Evolutionary conservation across 92 coral and sea anemone genomes (phyloP).

Genomic region (Porites divaricata): DNA sequence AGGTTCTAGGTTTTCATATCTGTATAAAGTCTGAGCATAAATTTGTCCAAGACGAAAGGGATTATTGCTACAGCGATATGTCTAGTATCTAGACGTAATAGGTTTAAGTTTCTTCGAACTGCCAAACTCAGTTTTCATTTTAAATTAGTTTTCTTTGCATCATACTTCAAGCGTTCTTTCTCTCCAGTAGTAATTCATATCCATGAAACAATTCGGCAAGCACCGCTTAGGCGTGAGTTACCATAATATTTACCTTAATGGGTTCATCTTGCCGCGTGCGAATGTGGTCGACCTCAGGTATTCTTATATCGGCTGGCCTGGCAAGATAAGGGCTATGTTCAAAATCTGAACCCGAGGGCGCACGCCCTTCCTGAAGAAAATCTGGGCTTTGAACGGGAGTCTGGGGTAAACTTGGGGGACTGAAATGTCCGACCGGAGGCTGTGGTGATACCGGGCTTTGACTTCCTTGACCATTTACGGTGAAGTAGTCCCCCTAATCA

Average conservation of each 20-base stretch:
- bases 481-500: conserved; percentile 19
- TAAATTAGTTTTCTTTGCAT: too few relatives aligned
- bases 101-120: too few relatives aligned
- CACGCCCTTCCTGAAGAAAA: conserved; percentile 22
- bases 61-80: too few relatives aligned
- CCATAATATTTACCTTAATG: conserved; percentile 32
- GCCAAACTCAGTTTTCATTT: too few relatives aligned
- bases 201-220: neutral
- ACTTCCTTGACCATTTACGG: conserved; percentile 21
- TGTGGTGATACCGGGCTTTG: conserved; percentile 2
- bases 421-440: conserved; percentile 8
- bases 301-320: conserved; percentile 44
- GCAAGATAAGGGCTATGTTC: conserved; percentile 65
- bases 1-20: neutral
- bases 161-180: neutral
- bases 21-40: neutral
- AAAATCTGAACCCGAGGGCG: conserved; percentile 34
- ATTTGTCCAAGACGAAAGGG: too few relatives aligned
- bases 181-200: too few relatives aligned
- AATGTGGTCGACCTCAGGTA: conserved; percentile 59
- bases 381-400: conserved; percentile 38
- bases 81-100: too few relatives aligned
- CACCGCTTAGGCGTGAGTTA: neutral
- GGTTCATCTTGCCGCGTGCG: conserved; percentile 18
- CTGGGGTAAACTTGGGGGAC: conserved; percentile 46